Percentiles rank a stretch among this genome's conserved stretches.
These are phyloP conservation scores for Drosophila eugracilis DNA, from an alignment of 1,140 invertebrate genomes.

Conservation along the genomic window DNA sequence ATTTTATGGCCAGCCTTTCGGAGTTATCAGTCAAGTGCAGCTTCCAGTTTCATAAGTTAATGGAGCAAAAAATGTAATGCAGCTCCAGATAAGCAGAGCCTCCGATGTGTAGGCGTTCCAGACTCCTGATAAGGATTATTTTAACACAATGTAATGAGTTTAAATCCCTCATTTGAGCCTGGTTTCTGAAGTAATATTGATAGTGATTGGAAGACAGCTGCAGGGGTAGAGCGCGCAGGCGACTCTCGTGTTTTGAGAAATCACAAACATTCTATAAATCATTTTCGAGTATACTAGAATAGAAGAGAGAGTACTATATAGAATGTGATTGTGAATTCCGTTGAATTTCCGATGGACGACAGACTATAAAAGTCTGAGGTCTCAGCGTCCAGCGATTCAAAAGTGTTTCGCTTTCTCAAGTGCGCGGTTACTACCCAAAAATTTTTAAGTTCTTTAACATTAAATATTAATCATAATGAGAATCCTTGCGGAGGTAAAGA, in stretches of 20 bases:
- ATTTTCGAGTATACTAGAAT: slow-evolving; percentile 44
- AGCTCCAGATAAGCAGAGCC: slow-evolving; percentile 13
- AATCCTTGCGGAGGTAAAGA: slow-evolving; percentile 69
- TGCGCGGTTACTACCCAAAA: slow-evolving; percentile 33
- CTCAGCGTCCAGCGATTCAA: slow-evolving; percentile 53
- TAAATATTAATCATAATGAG: slow-evolving; percentile 55
- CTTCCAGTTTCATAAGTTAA: slow-evolving; percentile 24
- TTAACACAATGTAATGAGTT: slow-evolving; percentile 9
- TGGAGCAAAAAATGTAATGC: slow-evolving; percentile 2
- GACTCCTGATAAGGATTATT: slow-evolving; percentile 21
- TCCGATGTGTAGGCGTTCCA: slow-evolving; percentile 15
- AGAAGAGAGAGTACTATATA: slow-evolving; percentile 31
- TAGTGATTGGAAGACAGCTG: slow-evolving; percentile 40
- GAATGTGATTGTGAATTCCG: slow-evolving; percentile 63
- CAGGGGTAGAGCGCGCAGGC: slow-evolving; percentile 5
- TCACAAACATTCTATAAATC: slow-evolving; percentile 75
- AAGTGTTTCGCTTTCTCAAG: slow-evolving; percentile 42
- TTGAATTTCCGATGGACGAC: slow-evolving; percentile 32
- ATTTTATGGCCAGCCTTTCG: not conserved
- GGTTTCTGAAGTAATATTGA: slow-evolving; percentile 33
- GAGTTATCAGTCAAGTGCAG: slow-evolving; percentile 68
- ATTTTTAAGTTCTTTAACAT: not conserved
- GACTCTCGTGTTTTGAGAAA: slow-evolving; percentile 60
- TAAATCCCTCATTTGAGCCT: slow-evolving; percentile 6
- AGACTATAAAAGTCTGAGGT: slow-evolving; percentile 66